phyloP scores from a whole-genome alignment of 2,888 invertebrate genomes.

The Rotaria socialis region DNA sequence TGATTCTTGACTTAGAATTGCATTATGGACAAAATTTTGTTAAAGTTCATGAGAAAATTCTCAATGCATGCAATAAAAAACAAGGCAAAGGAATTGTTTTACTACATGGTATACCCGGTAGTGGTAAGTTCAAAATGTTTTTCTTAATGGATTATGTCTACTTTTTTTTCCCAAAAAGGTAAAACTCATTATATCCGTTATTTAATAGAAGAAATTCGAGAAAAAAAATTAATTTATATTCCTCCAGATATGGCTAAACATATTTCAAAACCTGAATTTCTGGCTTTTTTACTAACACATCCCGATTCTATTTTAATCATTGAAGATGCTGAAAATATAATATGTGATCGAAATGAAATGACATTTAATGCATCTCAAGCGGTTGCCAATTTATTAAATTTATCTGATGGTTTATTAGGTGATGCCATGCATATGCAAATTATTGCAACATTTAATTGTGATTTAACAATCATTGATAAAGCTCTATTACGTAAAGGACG shows the following conservation, averaged over 20 bases:
- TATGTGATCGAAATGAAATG: neutral
- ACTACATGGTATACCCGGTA: neutral
- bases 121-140: neutral
- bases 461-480: neutral
- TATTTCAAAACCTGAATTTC: neutral
- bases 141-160: neutral
- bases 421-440: neutral
- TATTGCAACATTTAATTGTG: neutral
- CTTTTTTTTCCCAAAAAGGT: neutral
- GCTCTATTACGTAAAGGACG: neutral
- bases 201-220: neutral
- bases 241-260: neutral
- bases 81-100: neutral
- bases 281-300: neutral
- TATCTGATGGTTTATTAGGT: constrained; percentile 6
- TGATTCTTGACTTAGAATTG: neutral
- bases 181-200: constrained; percentile 13
- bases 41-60: neutral
- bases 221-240: neutral
- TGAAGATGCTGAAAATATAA: constrained; percentile 12
- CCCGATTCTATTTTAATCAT: neutral
- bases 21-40: neutral
- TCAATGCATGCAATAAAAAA: neutral
- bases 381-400: neutral
- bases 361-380: neutral